Evolutionary conservation across 2,113 vertebrate genomes (phyloP), one percentile per base, ranked within the genome.

Genomic region (Heterotilapia buettikoferi): DNA sequence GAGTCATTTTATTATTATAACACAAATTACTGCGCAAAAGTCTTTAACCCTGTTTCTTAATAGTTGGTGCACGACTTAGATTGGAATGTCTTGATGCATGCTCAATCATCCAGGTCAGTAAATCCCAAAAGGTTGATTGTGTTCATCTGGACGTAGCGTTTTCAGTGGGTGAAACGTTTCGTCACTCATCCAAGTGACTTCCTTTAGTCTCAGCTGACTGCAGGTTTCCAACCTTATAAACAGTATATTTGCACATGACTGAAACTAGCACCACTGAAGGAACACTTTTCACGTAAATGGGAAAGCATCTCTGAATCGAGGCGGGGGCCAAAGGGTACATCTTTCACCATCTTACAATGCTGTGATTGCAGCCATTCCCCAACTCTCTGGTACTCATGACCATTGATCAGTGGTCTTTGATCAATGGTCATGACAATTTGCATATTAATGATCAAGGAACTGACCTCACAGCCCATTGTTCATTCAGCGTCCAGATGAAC

Each of bases 81-180:
- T 36, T 63, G 29, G 29, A 19, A 19, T 61, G 16, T 61, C 29
- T 61, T 61, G 16, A 33, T 61, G 50, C 9, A n/a, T 5, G 59
- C n/a, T 43, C 11, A 56, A 24, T 56, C 56, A 7, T 36, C 59
- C 29, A 63, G 16, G 59, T 63, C 11, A 7, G 18, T 36, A 36
- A 33, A 36, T 54, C 52, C 52, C 2, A 21, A 54, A 54, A 54
- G n/a, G n/a, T 54, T 54, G 33, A 36, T 36, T 54, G 16, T 63
- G 59, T 36, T 63, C 59, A 63, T 63, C 59, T 36, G 18, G 59
- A 61, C 1, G 29, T 0, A 10, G 5, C 1, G 5, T 0, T 61
- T 61, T 61, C 29, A 33, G 59, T 61, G 57, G 57, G 29, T 19
- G 29, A 19, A 63, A 19, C 9, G 2, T 63, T 63, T 63, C 0